phyloP scores from a whole-genome alignment of 2,797 vertebrate species.

The Gobio occitaniae region DNA sequence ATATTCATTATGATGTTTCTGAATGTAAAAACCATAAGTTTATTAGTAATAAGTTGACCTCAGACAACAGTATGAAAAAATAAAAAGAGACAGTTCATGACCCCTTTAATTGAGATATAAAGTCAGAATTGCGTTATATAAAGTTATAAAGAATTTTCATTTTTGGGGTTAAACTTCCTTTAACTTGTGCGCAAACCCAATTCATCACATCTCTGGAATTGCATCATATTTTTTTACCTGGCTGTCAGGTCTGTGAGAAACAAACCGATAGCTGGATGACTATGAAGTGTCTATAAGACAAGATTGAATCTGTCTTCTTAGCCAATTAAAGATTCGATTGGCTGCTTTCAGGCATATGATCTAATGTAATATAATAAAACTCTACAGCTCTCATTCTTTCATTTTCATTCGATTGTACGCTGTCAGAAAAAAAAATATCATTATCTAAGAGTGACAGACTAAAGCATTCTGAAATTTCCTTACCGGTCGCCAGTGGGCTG shows the following conservation, averaged over 20 bases:
- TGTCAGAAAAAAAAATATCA: conserved; percentile 52
- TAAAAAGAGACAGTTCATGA: too few relatives aligned
- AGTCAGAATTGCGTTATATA: too few relatives aligned
- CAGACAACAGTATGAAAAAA: too few relatives aligned
- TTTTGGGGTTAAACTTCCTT: too few relatives aligned
- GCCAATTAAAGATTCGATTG: background rate
- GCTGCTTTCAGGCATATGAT: conserved; percentile 21
- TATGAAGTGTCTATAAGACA: background rate
- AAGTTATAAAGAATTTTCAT: too few relatives aligned
- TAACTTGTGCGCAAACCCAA: background rate
- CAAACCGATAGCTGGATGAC: background rate
- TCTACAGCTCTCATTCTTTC: background rate
- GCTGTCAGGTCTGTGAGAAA: background rate
- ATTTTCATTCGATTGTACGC: conserved; percentile 7
- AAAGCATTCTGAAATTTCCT: conserved; percentile 39
- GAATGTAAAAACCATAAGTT: too few relatives aligned
- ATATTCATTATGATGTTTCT: too few relatives aligned
- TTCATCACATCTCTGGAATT: background rate
- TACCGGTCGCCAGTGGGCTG: background rate
- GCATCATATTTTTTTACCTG: background rate
- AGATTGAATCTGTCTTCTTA: background rate
- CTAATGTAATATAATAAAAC: conserved; percentile 24
- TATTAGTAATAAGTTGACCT: too few relatives aligned
- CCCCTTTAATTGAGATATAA: too few relatives aligned
- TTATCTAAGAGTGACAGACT: conserved; percentile 49